Evolutionary conservation across 2,888 invertebrate genomes (phyloP).

Genomic region (Patella ulyssiponensis): DNA sequence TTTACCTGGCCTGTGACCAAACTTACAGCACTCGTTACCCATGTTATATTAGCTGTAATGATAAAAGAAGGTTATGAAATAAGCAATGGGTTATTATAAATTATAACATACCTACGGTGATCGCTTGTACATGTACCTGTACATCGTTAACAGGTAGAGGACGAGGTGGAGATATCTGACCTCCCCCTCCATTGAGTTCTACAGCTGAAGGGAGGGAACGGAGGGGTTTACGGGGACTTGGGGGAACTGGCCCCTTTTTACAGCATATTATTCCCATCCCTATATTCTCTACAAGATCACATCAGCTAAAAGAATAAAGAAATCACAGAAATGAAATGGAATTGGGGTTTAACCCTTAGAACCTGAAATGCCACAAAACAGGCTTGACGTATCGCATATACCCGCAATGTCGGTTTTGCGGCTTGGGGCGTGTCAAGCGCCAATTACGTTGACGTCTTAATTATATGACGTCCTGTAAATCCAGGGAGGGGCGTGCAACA

Average conservation of each 20-base stretch:
- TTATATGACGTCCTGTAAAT: too few species aligned
- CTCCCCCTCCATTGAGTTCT: background rate
- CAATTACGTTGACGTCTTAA: too few species aligned
- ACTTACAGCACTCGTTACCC: constrained; percentile 1
- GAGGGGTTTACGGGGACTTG: background rate
- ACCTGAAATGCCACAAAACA: too few species aligned
- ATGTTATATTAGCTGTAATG: background rate
- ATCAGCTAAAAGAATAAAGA: constrained; percentile 3
- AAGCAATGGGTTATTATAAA: background rate
- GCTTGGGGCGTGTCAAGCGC: too few species aligned
- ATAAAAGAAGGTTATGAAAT: background rate
- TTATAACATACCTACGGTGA: background rate
- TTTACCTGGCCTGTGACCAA: background rate
- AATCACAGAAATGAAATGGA: background rate
- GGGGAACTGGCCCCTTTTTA: background rate
- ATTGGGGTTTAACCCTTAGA: too few species aligned
- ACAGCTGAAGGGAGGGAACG: constrained; percentile 5
- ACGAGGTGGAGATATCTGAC: background rate
- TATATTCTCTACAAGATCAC: background rate
- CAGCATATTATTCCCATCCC: background rate
- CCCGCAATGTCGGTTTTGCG: too few species aligned
- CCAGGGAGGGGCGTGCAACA: too few species aligned
- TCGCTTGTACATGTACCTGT: background rate
- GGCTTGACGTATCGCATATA: too few species aligned
- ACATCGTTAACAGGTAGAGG: background rate